A percentile compares a stretch with the other conserved stretches of the same genome.
Evolutionary conservation across 2,797 vertebrate genomes (phyloP).

Genomic region (Discoglossus pictus): DNA sequence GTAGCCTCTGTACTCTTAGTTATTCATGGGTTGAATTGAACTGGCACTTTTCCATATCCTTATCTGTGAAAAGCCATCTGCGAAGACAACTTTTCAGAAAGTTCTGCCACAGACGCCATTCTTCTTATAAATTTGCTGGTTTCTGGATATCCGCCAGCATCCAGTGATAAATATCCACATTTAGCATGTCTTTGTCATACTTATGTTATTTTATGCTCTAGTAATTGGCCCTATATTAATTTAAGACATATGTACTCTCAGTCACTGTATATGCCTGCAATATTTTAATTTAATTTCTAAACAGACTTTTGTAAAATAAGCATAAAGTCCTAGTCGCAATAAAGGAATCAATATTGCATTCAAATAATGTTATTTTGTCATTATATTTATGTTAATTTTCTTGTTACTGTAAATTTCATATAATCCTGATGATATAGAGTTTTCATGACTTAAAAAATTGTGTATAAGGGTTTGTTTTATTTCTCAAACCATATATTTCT

Average conservation of each 20-base stretch:
- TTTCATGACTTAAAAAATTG: no score
- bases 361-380: no score
- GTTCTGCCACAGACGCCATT: constrained; percentile 32
- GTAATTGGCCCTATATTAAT: constrained; percentile 47
- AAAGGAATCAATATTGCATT: no score
- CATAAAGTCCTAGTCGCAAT: not conserved
- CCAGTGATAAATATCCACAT: constrained; percentile 44
- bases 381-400: no score
- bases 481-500: no score
- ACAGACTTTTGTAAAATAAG: constrained; percentile 4
- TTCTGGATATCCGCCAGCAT: constrained; percentile 35
- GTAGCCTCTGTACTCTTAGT: no score
- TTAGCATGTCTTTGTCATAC: constrained; percentile 43
- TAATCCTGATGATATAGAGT: no score
- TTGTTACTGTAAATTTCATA: no score
- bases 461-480: no score
- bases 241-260: constrained; percentile 31
- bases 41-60: constrained; percentile 25
- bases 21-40: constrained; percentile 17
- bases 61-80: constrained; percentile 39
- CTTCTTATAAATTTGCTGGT: constrained; percentile 16
- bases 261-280: constrained; percentile 24
- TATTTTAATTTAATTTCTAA: constrained; percentile 30
- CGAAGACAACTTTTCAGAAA: constrained; percentile 14
- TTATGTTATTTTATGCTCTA: constrained; percentile 48